A percentile compares a stretch with the other conserved stretches of the same genome.
phyloP scores from a whole-genome alignment of 2,888 invertebrate genomes.

The Neoaliturus tenellus region DNA sequence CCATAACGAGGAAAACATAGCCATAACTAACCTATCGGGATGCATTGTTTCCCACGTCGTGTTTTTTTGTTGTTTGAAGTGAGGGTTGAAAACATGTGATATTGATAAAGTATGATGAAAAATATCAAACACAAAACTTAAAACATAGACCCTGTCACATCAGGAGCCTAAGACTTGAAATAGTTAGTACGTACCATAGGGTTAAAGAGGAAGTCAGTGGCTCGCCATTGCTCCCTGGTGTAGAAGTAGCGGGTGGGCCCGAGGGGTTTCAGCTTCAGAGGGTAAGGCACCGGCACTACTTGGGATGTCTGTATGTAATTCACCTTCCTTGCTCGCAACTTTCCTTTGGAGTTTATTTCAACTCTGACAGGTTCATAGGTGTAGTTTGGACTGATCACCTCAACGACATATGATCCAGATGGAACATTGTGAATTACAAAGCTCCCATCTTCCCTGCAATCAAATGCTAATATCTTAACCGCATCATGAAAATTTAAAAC shows the following conservation, averaged over 20 bases:
- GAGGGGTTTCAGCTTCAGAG: slow-evolving; percentile 90
- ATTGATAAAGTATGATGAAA: no score
- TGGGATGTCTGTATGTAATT: slow-evolving; percentile 95
- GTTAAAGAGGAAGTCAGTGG: slow-evolving; percentile 97
- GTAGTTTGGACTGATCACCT: slow-evolving; percentile 93
- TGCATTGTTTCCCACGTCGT: no score
- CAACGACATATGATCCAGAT: slow-evolving; percentile 95
- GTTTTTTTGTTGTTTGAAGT: no score
- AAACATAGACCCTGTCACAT: no score
- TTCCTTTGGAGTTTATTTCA: slow-evolving; percentile 98
- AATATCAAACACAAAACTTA: no score
- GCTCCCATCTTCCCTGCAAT: slow-evolving; percentile 88
- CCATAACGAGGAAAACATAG: no score
- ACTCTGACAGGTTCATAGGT: slow-evolving; percentile 96
- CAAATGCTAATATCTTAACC: slow-evolving; percentile 48
- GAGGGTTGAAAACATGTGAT: no score
- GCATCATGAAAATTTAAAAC: no score
- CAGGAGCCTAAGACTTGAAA: no score
- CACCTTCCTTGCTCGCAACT: slow-evolving; percentile 95
- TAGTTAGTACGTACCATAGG: slow-evolving; percentile 83
- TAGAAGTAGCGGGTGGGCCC: slow-evolving; percentile 93
- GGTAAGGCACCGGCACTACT: slow-evolving; percentile 94
- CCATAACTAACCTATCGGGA: no score
- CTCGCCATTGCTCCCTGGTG: slow-evolving; percentile 95
- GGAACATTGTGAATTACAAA: slow-evolving; percentile 93